Evolutionary conservation across 2,113 vertebrate genomes (phyloP).

Genomic region (Paralichthys olivaceus): DNA sequence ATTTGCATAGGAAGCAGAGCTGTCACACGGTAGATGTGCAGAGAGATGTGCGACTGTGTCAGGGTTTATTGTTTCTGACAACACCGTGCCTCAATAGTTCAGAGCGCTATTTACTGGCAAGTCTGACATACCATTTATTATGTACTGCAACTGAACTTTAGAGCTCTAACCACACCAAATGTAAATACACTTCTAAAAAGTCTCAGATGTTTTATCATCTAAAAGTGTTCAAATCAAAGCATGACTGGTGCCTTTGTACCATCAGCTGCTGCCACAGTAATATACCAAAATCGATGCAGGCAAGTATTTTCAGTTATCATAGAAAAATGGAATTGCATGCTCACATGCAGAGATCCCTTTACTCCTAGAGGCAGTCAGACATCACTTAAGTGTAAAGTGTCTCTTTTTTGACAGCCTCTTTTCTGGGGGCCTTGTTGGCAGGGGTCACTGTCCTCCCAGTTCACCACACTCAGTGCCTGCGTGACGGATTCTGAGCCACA

Average conservation of each 20-base stretch:
- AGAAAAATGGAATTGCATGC: constrained; percentile 36
- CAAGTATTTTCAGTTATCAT: constrained; percentile 41
- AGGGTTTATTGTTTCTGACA: constrained; percentile 30
- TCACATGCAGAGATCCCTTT: constrained; percentile 40
- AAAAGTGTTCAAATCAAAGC: constrained; percentile 20
- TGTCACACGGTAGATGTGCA: neutral
- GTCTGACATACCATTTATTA: neutral
- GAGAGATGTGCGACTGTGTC: constrained; percentile 19
- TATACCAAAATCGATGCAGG: constrained; percentile 25
- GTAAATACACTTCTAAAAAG: constrained; percentile 7
- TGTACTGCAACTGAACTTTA: constrained; percentile 3
- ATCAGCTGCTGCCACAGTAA: constrained; percentile 16
- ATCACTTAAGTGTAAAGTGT: constrained; percentile 55
- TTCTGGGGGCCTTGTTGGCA: constrained; percentile 42
- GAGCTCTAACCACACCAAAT: neutral
- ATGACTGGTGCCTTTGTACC: constrained; percentile 8
- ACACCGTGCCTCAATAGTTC: neutral
- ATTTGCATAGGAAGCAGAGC: constrained; percentile 21
- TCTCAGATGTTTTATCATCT: constrained; percentile 8
- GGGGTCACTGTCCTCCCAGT: constrained; percentile 61
- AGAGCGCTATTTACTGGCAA: neutral
- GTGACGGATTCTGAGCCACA: constrained; percentile 60
- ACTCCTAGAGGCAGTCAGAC: constrained; percentile 46
- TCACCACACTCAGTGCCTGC: constrained; percentile 38
- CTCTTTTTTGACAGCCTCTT: constrained; percentile 52